Evolutionary conservation across 92 coral and sea anemone genomes (phyloP), one percentile per base, ranked within the genome.

Genomic region (Palythoa grandis): DNA sequence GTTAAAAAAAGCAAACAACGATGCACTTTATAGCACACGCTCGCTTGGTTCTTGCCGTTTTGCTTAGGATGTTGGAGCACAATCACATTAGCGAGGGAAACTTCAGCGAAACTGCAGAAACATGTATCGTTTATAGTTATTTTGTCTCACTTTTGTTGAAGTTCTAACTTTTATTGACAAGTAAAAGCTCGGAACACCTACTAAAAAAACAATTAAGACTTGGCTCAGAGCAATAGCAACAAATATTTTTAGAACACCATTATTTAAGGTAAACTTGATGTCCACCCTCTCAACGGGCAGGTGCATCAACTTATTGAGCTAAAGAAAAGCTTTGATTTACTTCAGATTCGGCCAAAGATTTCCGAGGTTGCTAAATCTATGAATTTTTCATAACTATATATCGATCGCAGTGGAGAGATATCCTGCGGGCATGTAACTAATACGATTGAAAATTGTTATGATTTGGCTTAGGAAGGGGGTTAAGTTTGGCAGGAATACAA

Each of bases 181-280:
- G 20, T 47, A 20, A 56, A 66, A 43, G 74, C 61, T 22, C 3
- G 43, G 48, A 66, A 80, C 85, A 80, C 88, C 67, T 78, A 89
- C 91, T 92, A 86, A 90, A 84, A 89, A 70, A 87, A 90, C 92
- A 92, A 92, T 92, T 92, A 92, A 79, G 84, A 83, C 91, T 87
- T 43, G 78, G 54, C 78, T 90, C 83, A 72, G 53, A 84, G 87
- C 93, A 91, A 88, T 89, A 76, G 92, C 85, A 89, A 86, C 89
- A 79, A 75, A 74, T 88, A 40, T 72, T 79, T 79, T 23, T 56
- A 82, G 13, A 19, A 52, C 73, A 84, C 78, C 89, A 79, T 85
- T 85, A 85, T 91, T 85, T 85, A 86, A 82, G 82, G 90, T 82
- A 48, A 60, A 83, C 86, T 91, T 91, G 93, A 87, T 88, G 91